Evolutionary conservation across 2,113 vertebrate species (phyloP).

Genomic region (Scortum barcoo): DNA sequence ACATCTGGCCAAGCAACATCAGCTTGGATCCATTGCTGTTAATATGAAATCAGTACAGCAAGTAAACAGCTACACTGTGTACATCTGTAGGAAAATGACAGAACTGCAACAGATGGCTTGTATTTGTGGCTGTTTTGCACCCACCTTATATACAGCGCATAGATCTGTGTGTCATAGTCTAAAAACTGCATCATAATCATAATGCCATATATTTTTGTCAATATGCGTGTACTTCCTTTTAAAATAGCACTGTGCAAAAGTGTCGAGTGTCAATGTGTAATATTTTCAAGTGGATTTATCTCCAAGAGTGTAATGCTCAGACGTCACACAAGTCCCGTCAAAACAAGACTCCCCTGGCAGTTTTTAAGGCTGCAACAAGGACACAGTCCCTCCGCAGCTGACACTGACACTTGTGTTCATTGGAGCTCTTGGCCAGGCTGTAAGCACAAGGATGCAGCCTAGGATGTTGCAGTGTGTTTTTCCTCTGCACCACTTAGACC

Average conservation of each 20-base stretch:
- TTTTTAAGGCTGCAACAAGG: constrained; percentile 15
- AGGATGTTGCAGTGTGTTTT: constrained; percentile 18
- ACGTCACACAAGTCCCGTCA: not conserved
- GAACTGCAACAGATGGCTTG: constrained; percentile 20
- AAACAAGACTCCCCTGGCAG: not conserved
- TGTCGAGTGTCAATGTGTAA: not conserved
- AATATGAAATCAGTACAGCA: not conserved
- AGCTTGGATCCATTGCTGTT: not conserved
- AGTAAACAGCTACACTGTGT: not conserved
- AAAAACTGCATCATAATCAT: not conserved
- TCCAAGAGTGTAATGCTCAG: not conserved
- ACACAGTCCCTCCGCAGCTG: constrained; percentile 5
- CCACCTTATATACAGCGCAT: not conserved
- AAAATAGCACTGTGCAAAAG: not conserved
- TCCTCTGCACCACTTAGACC: constrained; percentile 1
- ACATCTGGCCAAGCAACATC: not conserved
- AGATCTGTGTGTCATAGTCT: not conserved
- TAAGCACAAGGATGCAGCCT: constrained; percentile 17
- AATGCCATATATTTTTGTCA: not conserved
- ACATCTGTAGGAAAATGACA: not conserved
- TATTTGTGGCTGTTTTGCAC: not conserved
- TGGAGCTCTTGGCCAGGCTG: constrained; percentile 27
- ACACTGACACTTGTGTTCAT: constrained; percentile 10
- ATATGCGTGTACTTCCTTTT: not conserved
- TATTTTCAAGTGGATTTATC: not conserved